A percentile compares a stretch with the other conserved stretches of the same genome.
phyloP scores from a whole-genome alignment of 2,113 vertebrate genomes.

The Hucho hucho region DNA sequence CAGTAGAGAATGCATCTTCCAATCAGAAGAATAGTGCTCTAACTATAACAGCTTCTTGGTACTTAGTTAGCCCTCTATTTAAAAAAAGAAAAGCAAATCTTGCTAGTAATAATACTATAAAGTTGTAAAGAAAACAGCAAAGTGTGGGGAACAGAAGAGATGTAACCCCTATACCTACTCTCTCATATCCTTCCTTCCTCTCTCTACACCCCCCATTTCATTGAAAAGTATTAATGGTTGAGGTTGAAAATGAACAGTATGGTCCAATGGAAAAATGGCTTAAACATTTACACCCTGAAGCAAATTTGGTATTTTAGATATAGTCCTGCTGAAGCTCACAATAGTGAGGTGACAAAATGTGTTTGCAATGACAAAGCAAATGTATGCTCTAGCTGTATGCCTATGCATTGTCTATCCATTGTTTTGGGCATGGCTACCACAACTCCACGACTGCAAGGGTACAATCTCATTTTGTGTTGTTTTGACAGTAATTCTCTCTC shows the following conservation, averaged over 20 bases:
- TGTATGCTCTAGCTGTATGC: background rate
- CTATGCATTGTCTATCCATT: background rate
- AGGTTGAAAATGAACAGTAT: constrained; percentile 25
- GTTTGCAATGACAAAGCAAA: background rate
- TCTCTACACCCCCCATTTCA: constrained; percentile 43
- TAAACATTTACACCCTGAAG: background rate
- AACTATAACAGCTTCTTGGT: too few species aligned
- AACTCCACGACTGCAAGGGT: background rate
- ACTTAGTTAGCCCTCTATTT: constrained; percentile 22
- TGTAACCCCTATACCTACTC: constrained; percentile 49
- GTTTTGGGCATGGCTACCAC: background rate
- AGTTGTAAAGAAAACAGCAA: constrained; percentile 52
- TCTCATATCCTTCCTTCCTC: constrained; percentile 42
- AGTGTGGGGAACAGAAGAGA: constrained; percentile 62
- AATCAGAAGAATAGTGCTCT: constrained; percentile 25
- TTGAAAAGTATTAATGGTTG: constrained; percentile 45
- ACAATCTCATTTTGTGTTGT: background rate
- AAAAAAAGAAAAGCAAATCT: constrained; percentile 21
- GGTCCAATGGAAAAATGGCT: constrained; percentile 27
- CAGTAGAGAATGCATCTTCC: constrained; percentile 35
- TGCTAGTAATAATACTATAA: constrained; percentile 41
- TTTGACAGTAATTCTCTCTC: background rate
- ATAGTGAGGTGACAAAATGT: background rate
- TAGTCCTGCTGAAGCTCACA: background rate
- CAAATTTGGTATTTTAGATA: background rate